phyloP scores from a whole-genome alignment of 1,140 invertebrate species.

The Lepidurus apus region DNA sequence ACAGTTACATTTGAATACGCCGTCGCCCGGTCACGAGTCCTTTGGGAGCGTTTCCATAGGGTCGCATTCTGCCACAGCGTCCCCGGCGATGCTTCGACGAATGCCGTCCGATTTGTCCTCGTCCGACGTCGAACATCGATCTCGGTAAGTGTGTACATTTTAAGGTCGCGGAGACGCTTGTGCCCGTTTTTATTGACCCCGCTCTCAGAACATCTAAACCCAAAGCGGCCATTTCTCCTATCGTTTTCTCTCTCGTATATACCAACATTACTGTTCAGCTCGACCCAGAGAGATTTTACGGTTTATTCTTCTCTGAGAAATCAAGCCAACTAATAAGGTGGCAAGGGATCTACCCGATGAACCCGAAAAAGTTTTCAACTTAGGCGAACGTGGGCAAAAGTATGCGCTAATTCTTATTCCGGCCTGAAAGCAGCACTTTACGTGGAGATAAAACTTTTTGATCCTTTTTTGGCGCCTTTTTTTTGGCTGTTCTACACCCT shows the following conservation, averaged over 20 bases:
- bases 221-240: no score
- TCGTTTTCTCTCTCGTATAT: no score
- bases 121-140: conserved; percentile 6
- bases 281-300: no score
- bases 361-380: neutral
- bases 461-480: neutral
- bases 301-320: neutral
- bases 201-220: no score
- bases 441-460: neutral
- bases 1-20: conserved; percentile 24
- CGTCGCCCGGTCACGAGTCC: conserved; percentile 24
- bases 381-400: neutral
- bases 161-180: no score
- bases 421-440: neutral
- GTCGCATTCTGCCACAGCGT: neutral
- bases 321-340: neutral
- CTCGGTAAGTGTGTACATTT: conserved; percentile 2
- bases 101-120: conserved; percentile 17
- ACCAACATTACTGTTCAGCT: no score
- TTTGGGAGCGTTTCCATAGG: neutral
- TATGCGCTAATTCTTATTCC: neutral
- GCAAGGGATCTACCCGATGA: neutral
- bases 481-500: no score
- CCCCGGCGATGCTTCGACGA: conserved; percentile 7
- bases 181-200: no score